These are phyloP conservation scores for Tricholauxania praeusta DNA, from an alignment of 2,888 invertebrate species.

Conservation along the genomic window DNA sequence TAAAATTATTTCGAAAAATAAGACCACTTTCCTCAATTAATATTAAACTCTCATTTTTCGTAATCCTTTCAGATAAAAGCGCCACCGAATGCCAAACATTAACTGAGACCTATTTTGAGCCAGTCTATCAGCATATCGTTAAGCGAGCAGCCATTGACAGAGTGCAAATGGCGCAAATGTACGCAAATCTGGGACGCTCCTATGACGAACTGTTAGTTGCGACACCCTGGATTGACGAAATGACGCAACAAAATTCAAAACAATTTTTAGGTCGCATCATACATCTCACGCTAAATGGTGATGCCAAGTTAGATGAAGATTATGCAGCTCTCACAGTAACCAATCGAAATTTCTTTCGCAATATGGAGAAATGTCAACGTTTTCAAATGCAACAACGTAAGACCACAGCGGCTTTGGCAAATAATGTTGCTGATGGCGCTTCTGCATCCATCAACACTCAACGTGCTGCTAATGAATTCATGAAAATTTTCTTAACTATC, in stretches of 20 bases:
- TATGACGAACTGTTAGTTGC: constrained; percentile 56
- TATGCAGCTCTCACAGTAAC: constrained; percentile 56
- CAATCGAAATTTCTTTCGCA: constrained; percentile 61
- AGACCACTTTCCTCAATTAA: not conserved
- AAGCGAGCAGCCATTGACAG: constrained; percentile 57
- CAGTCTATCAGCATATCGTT: constrained; percentile 59
- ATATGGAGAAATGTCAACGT: constrained; percentile 61
- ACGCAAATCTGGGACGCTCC: constrained; percentile 57
- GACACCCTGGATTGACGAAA: constrained; percentile 64
- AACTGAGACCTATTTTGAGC: constrained; percentile 54
- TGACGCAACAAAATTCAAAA: constrained; percentile 59
- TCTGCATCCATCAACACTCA: not conserved
- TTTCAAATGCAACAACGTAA: constrained; percentile 50
- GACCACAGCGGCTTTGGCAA: not conserved
- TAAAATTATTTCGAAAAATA: no score
- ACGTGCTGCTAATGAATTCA: constrained; percentile 53
- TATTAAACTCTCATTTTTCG: not conserved
- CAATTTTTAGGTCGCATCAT: constrained; percentile 59
- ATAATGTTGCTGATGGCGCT: not conserved
- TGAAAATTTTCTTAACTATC: constrained; percentile 53
- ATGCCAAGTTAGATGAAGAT: constrained; percentile 56
- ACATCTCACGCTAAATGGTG: constrained; percentile 60
- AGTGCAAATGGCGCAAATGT: constrained; percentile 59
- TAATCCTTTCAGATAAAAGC: constrained; percentile 53
- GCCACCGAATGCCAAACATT: constrained; percentile 56